Conservation (phyloP, 2,113 vertebrate genomes). For the Colossoma macropomum region DNA sequence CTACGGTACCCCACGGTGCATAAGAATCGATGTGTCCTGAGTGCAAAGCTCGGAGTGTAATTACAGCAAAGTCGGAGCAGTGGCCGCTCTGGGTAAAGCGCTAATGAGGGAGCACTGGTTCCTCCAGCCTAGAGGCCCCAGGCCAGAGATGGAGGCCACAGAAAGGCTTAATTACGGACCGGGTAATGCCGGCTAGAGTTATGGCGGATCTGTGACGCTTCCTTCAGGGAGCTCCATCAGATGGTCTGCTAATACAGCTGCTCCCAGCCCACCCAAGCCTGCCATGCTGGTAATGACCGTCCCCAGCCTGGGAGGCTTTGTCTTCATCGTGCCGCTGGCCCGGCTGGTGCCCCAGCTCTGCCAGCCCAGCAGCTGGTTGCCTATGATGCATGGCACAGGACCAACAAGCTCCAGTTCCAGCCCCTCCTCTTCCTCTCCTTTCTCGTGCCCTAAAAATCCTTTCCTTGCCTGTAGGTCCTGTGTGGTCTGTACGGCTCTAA, state of each 20-base stretch:
- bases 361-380: conserved; percentile 71
- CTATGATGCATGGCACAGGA: conserved; percentile 68
- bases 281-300: conserved; percentile 52
- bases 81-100: conserved; percentile 21
- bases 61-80: conserved; percentile 34
- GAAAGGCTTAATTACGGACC: conserved; percentile 51
- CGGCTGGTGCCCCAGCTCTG: conserved; percentile 41
- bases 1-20: neutral
- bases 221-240: conserved; percentile 48
- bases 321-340: conserved; percentile 44
- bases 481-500: neutral
- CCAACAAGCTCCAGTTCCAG: conserved; percentile 52
- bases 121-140: conserved; percentile 17
- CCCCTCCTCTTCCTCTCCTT: neutral
- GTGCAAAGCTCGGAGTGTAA: conserved; percentile 30
- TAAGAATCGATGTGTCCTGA: conserved; percentile 25
- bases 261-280: conserved; percentile 52
- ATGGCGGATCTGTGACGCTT: neutral
- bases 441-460: neutral
- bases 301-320: conserved; percentile 53
- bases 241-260: conserved; percentile 54
- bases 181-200: conserved; percentile 33
- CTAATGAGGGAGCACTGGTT: conserved; percentile 38
- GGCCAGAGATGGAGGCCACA: conserved; percentile 26
- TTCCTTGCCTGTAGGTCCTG: conserved; percentile 1